These are phyloP conservation scores for Agrotis exclamationis DNA, from an alignment of 2,888 invertebrate species.

Conservation along the genomic window DNA sequence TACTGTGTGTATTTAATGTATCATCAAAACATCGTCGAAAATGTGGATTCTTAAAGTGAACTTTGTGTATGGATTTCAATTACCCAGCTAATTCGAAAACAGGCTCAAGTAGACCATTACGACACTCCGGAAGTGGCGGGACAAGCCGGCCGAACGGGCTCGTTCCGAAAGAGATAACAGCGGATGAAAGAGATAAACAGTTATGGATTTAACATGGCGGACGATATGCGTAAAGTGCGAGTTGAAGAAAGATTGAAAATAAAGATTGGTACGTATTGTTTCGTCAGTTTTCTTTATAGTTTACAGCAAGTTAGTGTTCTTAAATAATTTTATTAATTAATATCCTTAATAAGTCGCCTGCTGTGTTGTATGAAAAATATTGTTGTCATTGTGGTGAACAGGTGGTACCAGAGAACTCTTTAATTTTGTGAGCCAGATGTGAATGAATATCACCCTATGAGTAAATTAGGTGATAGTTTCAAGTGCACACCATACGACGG, in stretches of 20 bases:
- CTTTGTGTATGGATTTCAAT: conserved; percentile 75
- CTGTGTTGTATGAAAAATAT: conserved; percentile 65
- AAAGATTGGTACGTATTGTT: conserved; percentile 96
- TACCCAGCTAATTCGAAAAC: conserved; percentile 77
- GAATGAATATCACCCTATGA: conserved; percentile 74
- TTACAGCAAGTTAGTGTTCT: conserved; percentile 41
- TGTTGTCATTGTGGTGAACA: conserved; percentile 88
- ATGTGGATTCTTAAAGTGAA: conserved; percentile 74
- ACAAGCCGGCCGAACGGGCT: conserved; percentile 89
- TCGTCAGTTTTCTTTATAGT: conserved; percentile 61
- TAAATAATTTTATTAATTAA: conserved; percentile 38
- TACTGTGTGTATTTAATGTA: conserved; percentile 67
- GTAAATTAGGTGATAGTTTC: conserved; percentile 55
- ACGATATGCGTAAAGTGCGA: conserved; percentile 97
- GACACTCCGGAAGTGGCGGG: conserved; percentile 91
- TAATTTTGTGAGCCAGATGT: conserved; percentile 74
- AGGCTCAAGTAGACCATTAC: conserved; percentile 89
- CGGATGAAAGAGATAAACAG: conserved; percentile 92
- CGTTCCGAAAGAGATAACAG: conserved; percentile 91
- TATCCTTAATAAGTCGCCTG: conserved; percentile 25
- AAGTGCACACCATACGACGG: conserved; percentile 58
- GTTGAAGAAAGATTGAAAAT: conserved; percentile 98
- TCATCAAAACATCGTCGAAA: conserved; percentile 70
- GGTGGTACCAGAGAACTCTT: conserved; percentile 83
- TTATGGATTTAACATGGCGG: conserved; percentile 98